Percentiles rank a stretch among this genome's conserved stretches.
Conservation (phyloP, 2,888 invertebrate genomes). For the Epirrhoe alternata region DNA sequence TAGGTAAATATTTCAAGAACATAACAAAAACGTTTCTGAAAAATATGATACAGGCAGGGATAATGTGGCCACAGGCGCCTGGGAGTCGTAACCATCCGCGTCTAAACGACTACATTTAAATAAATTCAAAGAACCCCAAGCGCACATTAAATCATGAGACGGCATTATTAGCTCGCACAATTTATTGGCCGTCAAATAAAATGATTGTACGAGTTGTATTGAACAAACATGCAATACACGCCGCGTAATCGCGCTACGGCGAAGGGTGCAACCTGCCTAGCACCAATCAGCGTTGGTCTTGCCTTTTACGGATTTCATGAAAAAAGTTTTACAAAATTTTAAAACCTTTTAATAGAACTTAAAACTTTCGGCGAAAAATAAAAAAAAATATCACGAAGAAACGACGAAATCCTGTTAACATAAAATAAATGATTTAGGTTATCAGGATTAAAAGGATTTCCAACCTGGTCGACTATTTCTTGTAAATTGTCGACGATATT, state of each 20-base stretch:
- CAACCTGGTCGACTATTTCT: neutral
- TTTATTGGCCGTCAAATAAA: conserved; percentile 60
- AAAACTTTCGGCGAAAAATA: neutral
- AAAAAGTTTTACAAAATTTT: too few relatives aligned
- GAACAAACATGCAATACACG: conserved; percentile 57
- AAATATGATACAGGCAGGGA: conserved; percentile 28
- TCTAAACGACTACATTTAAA: conserved; percentile 54
- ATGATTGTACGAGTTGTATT: conserved; percentile 56
- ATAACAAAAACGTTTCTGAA: conserved; percentile 9
- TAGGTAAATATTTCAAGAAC: neutral
- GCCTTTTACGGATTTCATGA: too few relatives aligned
- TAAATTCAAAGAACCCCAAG: conserved; percentile 54
- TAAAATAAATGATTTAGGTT: too few relatives aligned
- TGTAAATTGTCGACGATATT: conserved; percentile 2
- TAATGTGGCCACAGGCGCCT: conserved; percentile 40
- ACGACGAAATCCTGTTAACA: neutral
- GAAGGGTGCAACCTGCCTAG: conserved; percentile 59
- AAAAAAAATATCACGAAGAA: neutral
- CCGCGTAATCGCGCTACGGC: conserved; percentile 40
- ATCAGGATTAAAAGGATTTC: neutral
- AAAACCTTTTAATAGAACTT: too few relatives aligned
- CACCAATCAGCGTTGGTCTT: too few relatives aligned
- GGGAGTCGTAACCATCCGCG: conserved; percentile 37
- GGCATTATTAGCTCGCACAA: conserved; percentile 51
- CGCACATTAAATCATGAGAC: conserved; percentile 55